These are phyloP conservation scores for Thamnaconus septentrionalis DNA, from an alignment of 2,113 vertebrate genomes.

Conservation along the genomic window DNA sequence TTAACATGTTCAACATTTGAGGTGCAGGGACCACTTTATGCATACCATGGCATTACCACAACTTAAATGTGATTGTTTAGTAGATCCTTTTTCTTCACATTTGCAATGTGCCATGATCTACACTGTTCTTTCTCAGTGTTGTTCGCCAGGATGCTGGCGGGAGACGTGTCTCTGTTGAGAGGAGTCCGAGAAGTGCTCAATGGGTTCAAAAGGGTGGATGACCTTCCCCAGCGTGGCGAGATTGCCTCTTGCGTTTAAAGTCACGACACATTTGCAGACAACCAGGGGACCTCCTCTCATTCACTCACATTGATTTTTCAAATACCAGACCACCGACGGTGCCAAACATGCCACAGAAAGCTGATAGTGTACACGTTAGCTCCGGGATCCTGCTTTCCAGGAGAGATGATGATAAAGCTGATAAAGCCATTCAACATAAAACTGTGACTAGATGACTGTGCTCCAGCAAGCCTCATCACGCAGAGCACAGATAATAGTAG, in stretches of 20 bases:
- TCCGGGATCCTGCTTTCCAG: conserved; percentile 5
- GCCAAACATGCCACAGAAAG: conserved; percentile 12
- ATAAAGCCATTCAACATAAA: conserved; percentile 18
- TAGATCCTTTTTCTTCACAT: conserved; percentile 2
- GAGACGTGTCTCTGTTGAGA: conserved; percentile 35
- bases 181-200: conserved; percentile 43
- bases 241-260: conserved; percentile 27
- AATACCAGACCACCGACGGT: conserved; percentile 16
- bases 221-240: conserved; percentile 17
- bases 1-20: conserved; percentile 32
- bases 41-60: conserved; percentile 12
- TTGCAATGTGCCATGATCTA: conserved; percentile 8
- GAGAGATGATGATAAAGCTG: conserved; percentile 4
- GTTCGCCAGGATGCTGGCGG: conserved; percentile 24
- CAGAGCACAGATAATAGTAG: conserved; percentile 24
- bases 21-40: conserved; percentile 43
- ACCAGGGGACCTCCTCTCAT: conserved; percentile 11
- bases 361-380: conserved; percentile 22
- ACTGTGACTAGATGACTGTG: conserved; percentile 1
- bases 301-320: conserved; percentile 3
- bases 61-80: not conserved
- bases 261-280: conserved; percentile 12
- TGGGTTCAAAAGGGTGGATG: conserved; percentile 27
- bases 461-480: conserved; percentile 25
- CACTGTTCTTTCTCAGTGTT: conserved; percentile 9